Percentiles rank a stretch among this genome's conserved stretches.
phyloP scores from a whole-genome alignment of 2,113 vertebrate species.

The Trochalopteron elliotii region DNA sequence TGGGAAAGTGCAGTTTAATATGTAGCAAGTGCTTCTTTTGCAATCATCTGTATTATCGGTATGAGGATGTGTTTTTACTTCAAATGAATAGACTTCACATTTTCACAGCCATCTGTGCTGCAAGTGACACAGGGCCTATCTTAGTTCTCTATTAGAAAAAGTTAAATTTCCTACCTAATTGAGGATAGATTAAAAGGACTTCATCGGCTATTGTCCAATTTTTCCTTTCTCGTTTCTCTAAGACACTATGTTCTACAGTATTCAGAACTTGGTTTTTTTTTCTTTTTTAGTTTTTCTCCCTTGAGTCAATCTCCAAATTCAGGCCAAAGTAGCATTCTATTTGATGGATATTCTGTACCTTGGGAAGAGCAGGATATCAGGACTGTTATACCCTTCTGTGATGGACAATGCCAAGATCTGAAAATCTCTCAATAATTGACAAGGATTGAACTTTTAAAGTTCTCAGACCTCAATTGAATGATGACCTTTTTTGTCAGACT shows the following conservation, averaged over 20 bases:
- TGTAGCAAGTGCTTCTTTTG: neutral
- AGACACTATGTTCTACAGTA: neutral
- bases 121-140: neutral
- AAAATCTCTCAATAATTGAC: neutral
- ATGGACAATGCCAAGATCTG: neutral
- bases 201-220: neutral
- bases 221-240: neutral
- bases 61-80: neutral
- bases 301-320: neutral
- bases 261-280: neutral
- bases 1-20: neutral
- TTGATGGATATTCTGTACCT: neutral
- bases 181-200: neutral
- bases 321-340: neutral
- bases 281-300: rapidly evolving
- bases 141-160: neutral
- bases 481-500: neutral
- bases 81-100: neutral
- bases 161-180: neutral
- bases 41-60: neutral
- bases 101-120: neutral
- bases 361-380: neutral
- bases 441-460: conserved; percentile 7
- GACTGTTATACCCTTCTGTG: neutral
- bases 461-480: neutral